A percentile compares a stretch with the other conserved stretches of the same genome.
Evolutionary conservation across 1,140 invertebrate genomes (phyloP).

Genomic region (Aphelenchoides fujianensis): DNA sequence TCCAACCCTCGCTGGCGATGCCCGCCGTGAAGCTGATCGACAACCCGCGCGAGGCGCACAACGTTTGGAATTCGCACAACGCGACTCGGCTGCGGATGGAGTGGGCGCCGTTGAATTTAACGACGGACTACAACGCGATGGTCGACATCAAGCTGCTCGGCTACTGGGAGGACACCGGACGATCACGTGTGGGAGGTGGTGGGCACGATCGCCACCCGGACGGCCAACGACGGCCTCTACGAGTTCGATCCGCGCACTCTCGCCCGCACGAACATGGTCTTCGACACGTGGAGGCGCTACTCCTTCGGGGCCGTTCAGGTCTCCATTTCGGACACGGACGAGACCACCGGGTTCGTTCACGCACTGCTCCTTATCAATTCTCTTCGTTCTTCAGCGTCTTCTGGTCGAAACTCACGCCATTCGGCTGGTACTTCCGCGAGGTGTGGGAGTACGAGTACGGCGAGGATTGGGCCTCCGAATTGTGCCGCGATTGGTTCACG

Average conservation of each 20-base stretch:
- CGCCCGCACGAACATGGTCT: slow-evolving; percentile 29
- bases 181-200: slow-evolving; percentile 7
- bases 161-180: slow-evolving; percentile 14
- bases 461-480: slow-evolving; percentile 72
- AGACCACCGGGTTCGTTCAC: slow-evolving; percentile 76
- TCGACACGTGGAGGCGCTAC: slow-evolving; percentile 41
- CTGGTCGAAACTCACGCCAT: slow-evolving; percentile 73
- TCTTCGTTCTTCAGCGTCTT: slow-evolving; percentile 34
- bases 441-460: slow-evolving; percentile 77
- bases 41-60: slow-evolving; percentile 33
- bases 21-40: slow-evolving; percentile 45
- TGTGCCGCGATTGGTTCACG: slow-evolving; percentile 83
- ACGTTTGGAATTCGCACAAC: slow-evolving; percentile 42
- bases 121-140: slow-evolving; percentile 39
- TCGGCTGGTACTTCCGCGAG: slow-evolving; percentile 83
- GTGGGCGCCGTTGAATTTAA: slow-evolving; percentile 49
- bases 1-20: slow-evolving; percentile 42
- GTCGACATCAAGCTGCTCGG: slow-evolving; percentile 30
- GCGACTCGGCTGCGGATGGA: slow-evolving; percentile 37
- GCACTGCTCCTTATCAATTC: slow-evolving; percentile 69
- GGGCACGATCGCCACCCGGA: slow-evolving; percentile 34
- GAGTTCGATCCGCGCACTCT: slow-evolving; percentile 44
- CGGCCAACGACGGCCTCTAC: slow-evolving; percentile 37
- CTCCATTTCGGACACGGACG: slow-evolving; percentile 33
- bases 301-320: slow-evolving; percentile 38